Conservation (phyloP, 2,113 vertebrate genomes). For the Sterrhoptilus dennistouni region DNA sequence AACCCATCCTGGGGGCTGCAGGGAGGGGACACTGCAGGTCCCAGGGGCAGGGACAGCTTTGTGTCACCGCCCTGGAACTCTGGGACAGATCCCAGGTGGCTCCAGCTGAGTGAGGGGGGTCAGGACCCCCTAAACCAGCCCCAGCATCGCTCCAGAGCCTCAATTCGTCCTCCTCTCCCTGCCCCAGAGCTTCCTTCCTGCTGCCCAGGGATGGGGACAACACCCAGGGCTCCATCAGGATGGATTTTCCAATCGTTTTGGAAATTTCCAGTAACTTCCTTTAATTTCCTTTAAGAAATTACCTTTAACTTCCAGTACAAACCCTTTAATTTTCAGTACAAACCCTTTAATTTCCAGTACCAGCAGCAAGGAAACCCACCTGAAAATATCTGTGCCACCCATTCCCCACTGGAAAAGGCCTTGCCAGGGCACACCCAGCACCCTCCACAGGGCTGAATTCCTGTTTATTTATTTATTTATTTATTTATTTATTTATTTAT, state of each 20-base stretch:
- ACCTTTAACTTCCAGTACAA: not conserved
- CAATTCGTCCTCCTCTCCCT: not conserved
- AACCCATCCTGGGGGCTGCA: not conserved
- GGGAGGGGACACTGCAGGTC: not conserved
- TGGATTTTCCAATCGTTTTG: rapidly evolving
- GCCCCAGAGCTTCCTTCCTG: not conserved
- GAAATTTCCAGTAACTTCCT: too few relatives aligned
- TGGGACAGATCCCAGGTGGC: not conserved
- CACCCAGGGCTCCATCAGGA: not conserved
- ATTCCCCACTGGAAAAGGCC: not conserved
- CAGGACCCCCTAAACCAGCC: not conserved
- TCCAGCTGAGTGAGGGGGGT: not conserved
- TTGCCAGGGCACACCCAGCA: not conserved
- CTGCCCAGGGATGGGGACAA: not conserved
- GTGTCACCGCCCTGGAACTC: not conserved
- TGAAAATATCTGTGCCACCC: not conserved
- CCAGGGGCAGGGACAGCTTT: not conserved
- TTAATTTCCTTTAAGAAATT: too few relatives aligned
- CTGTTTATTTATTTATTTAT: not conserved
- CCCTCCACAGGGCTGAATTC: not conserved
- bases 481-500: not conserved
- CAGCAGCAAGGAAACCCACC: not conserved
- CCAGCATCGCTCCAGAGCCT: rapidly evolving
- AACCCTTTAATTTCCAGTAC: not conserved
- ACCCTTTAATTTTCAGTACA: too few relatives aligned